Evolutionary conservation across 1,140 invertebrate species (phyloP).

Genomic region (Colletes gigas): DNA sequence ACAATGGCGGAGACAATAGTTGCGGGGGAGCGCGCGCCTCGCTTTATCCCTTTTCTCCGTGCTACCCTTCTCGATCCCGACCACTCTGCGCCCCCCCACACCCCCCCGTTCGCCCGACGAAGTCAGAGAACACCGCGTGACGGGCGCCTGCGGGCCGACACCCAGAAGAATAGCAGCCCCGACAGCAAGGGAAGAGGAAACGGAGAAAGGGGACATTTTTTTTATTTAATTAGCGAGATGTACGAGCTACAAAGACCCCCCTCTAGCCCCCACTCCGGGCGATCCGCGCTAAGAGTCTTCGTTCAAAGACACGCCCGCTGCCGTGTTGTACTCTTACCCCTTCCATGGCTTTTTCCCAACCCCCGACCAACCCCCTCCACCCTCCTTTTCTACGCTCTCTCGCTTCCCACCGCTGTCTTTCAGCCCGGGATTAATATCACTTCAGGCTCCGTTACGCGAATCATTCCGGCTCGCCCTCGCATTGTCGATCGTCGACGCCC

Average conservation of each 20-base stretch:
- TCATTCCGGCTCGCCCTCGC: not conserved
- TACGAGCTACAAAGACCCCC: slow-evolving; percentile 71
- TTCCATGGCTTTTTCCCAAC: too few species aligned
- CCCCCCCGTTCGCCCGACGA: slow-evolving; percentile 10
- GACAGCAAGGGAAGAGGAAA: slow-evolving; percentile 38
- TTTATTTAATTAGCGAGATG: slow-evolving; percentile 78
- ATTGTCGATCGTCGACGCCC: slow-evolving; percentile 6
- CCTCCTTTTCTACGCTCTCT: slow-evolving; percentile 14
- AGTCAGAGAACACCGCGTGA: slow-evolving; percentile 64
- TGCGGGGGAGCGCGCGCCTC: not conserved
- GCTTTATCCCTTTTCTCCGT: slow-evolving; percentile 3
- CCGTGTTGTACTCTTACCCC: slow-evolving; percentile 28
- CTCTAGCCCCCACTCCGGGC: not conserved
- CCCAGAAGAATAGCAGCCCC: slow-evolving; percentile 69
- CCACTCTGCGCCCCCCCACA: not conserved
- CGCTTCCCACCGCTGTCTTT: slow-evolving; percentile 28
- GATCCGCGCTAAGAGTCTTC: slow-evolving; percentile 29
- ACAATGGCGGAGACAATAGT: slow-evolving; percentile 28
- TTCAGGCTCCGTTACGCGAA: slow-evolving; percentile 3
- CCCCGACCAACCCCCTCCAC: not conserved
- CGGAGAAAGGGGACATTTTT: slow-evolving; percentile 59
- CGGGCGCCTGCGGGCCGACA: slow-evolving; percentile 70
- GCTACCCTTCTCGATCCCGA: too few species aligned
- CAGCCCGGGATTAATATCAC: slow-evolving; percentile 46
- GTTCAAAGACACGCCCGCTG: slow-evolving; percentile 43